Percentiles rank a stretch among this genome's conserved stretches.
Evolutionary conservation across 1,140 invertebrate genomes (phyloP).

Genomic region (Armadillidium nasatum): DNA sequence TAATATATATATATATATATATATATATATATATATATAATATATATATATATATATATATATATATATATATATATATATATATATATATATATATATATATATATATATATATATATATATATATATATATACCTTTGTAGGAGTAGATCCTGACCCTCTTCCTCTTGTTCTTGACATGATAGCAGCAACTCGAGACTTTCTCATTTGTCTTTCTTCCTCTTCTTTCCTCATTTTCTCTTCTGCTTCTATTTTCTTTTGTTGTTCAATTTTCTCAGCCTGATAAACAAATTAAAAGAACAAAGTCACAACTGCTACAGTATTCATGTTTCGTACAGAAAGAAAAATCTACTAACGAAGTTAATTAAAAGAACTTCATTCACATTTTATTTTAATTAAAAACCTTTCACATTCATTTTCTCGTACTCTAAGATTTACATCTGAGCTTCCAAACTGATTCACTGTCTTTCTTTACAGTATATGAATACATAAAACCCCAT

Average conservation of each 20-base stretch:
- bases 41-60: no score
- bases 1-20: no score
- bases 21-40: no score
- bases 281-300: conserved; percentile 47
- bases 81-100: no score
- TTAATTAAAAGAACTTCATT: background rate
- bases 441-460: conserved; percentile 7
- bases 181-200: conserved; percentile 74
- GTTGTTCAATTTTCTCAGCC: conserved; percentile 50
- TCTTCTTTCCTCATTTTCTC: conserved; percentile 71
- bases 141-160: conserved; percentile 54
- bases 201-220: conserved; percentile 67
- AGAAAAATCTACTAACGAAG: background rate
- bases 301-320: background rate
- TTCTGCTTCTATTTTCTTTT: conserved; percentile 47
- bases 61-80: no score
- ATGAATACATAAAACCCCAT: no score
- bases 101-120: no score
- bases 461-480: background rate
- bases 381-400: background rate
- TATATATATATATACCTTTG: conserved; percentile 47
- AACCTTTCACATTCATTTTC: background rate
- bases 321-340: conserved; percentile 10
- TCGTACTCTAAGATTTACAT: background rate
- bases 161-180: conserved; percentile 69